phyloP scores from a whole-genome alignment of 1,140 invertebrate genomes.

The Eulimnadia texana region DNA sequence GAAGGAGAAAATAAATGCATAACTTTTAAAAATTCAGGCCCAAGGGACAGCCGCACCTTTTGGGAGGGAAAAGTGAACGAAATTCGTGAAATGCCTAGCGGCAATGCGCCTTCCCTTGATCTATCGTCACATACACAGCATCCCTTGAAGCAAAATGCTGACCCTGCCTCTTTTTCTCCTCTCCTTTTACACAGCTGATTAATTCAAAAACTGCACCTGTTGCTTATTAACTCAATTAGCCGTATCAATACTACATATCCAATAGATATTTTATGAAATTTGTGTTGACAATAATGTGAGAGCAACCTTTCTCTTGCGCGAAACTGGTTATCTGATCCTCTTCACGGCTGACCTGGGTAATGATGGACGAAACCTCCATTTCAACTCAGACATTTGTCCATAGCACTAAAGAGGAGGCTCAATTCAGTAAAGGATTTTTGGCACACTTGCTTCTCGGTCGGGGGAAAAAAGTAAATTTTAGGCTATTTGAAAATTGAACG shows the following conservation, averaged over 20 bases:
- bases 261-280: background rate
- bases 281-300: constrained; percentile 20
- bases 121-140: background rate
- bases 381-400: constrained; percentile 49
- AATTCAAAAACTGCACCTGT: background rate
- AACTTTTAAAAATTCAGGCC: too few relatives aligned
- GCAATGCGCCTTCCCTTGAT: background rate
- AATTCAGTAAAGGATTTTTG: background rate
- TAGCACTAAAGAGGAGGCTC: constrained; percentile 19
- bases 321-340: constrained; percentile 86
- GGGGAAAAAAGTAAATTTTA: background rate
- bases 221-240: background rate
- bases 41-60: too few relatives aligned
- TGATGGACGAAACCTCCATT: constrained; percentile 98
- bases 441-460: background rate
- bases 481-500: background rate
- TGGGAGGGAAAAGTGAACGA: background rate
- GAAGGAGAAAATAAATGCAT: too few relatives aligned
- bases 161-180: background rate
- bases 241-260: background rate
- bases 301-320: constrained; percentile 77
- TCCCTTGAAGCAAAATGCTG: background rate
- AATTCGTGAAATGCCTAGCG: background rate
- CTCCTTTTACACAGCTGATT: background rate
- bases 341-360: constrained; percentile 90